phyloP scores from a whole-genome alignment of 1,140 invertebrate genomes.

The Drosophila murphyi region DNA sequence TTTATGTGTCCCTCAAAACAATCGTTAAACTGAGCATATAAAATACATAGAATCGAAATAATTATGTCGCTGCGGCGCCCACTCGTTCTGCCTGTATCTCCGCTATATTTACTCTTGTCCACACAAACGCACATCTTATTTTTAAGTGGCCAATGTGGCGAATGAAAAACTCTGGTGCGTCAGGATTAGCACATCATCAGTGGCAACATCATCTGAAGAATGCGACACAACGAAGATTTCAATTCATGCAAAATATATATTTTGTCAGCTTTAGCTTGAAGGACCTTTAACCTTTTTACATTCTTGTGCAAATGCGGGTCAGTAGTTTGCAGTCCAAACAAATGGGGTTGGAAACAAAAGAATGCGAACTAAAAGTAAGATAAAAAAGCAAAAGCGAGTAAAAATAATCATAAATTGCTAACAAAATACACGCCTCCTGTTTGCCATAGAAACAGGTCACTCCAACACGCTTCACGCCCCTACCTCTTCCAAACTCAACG shows the following conservation, averaged over 20 bases:
- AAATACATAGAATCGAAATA: constrained; percentile 37
- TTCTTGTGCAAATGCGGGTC: constrained; percentile 55
- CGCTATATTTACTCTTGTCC: too few species aligned
- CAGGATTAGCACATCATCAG: constrained; percentile 70
- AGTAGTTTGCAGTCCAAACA: constrained; percentile 38
- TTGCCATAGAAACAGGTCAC: constrained; percentile 20
- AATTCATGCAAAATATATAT: constrained; percentile 50
- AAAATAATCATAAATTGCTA: constrained; percentile 77
- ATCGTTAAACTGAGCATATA: constrained; percentile 38
- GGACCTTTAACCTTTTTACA: constrained; percentile 38
- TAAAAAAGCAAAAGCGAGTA: constrained; percentile 40
- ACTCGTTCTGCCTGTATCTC: background rate
- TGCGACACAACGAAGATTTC: constrained; percentile 35
- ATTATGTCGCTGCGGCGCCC: constrained; percentile 33
- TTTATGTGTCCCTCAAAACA: constrained; percentile 11
- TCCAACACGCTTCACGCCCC: constrained; percentile 3
- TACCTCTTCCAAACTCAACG: background rate
- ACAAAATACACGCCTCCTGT: constrained; percentile 57
- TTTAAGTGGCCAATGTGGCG: constrained; percentile 25
- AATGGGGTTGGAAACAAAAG: background rate
- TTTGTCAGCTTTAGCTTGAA: background rate
- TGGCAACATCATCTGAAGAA: constrained; percentile 17
- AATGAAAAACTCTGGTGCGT: constrained; percentile 40
- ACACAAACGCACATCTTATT: background rate
- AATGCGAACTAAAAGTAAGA: background rate